These are phyloP conservation scores for Petrocephalus schoutedeni DNA, from an alignment of 2,797 vertebrate species.

Conservation along the genomic window DNA sequence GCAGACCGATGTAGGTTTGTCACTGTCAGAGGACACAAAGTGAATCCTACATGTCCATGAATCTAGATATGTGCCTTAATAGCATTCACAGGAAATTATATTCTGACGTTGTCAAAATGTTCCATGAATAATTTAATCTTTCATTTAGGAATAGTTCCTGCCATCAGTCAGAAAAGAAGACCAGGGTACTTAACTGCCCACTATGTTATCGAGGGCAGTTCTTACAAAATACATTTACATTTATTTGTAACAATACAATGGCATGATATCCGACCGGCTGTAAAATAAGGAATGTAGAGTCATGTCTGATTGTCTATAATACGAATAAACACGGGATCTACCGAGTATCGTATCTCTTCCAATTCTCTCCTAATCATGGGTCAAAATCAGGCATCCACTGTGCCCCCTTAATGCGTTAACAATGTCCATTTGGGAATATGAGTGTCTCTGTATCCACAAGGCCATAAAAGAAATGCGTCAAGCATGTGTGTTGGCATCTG, in stretches of 20 bases:
- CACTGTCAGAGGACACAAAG: conserved; percentile 30
- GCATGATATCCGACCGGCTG: neutral
- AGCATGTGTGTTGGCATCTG: conserved; percentile 3
- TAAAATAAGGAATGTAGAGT: neutral
- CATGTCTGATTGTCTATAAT: neutral
- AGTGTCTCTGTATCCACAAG: neutral
- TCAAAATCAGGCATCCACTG: neutral
- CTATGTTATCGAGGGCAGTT: neutral
- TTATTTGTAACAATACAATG: neutral
- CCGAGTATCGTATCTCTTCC: neutral
- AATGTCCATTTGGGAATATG: neutral
- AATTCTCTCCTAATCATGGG: neutral
- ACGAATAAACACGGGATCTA: neutral
- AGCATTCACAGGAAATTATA: conserved; percentile 51
- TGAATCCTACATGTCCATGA: conserved; percentile 39
- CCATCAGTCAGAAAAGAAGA: conserved; percentile 41
- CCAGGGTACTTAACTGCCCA: conserved; percentile 14
- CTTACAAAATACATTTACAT: neutral
- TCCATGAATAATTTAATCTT: conserved; percentile 50
- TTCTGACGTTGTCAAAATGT: conserved; percentile 37
- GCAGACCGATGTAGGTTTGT: conserved; percentile 33
- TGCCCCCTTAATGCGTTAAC: neutral
- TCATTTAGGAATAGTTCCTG: conserved; percentile 43
- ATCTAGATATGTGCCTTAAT: conserved; percentile 39
- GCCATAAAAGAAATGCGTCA: neutral